phyloP scores from a whole-genome alignment of 2,113 vertebrate species.

The Girardinichthys multiradiatus region DNA sequence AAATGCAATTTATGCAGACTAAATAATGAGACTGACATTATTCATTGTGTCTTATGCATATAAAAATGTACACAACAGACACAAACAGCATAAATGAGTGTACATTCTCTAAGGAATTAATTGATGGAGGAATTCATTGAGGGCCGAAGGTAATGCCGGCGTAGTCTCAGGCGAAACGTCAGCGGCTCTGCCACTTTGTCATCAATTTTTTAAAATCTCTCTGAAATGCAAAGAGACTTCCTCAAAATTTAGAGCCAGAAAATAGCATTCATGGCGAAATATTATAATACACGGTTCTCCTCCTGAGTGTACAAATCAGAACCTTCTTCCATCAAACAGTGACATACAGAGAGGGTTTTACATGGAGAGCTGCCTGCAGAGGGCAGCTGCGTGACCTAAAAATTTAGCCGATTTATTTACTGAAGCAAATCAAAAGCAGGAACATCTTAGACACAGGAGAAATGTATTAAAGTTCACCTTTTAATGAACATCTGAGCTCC shows the following conservation, averaged over 20 bases:
- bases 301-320: constrained; percentile 38
- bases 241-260: constrained; percentile 60
- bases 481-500: too few species aligned
- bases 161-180: too few species aligned
- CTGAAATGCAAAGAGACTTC: constrained; percentile 50
- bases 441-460: too few species aligned
- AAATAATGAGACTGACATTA: constrained; percentile 41
- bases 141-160: constrained; percentile 38
- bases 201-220: constrained; percentile 70
- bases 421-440: background rate
- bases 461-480: too few species aligned
- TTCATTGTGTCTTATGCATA: constrained; percentile 36
- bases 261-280: constrained; percentile 55
- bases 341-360: constrained; percentile 31
- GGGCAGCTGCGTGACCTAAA: constrained; percentile 15
- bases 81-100: constrained; percentile 36
- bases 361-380: constrained; percentile 18
- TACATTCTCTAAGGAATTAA: constrained; percentile 37
- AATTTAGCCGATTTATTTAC: constrained; percentile 4
- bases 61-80: constrained; percentile 44
- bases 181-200: constrained; percentile 57
- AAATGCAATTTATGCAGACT: constrained; percentile 41
- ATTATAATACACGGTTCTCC: constrained; percentile 51
- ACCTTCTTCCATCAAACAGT: constrained; percentile 43
- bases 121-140: constrained; percentile 51